phyloP scores from a whole-genome alignment of 1,140 invertebrate genomes.

The Colletes gigas region DNA sequence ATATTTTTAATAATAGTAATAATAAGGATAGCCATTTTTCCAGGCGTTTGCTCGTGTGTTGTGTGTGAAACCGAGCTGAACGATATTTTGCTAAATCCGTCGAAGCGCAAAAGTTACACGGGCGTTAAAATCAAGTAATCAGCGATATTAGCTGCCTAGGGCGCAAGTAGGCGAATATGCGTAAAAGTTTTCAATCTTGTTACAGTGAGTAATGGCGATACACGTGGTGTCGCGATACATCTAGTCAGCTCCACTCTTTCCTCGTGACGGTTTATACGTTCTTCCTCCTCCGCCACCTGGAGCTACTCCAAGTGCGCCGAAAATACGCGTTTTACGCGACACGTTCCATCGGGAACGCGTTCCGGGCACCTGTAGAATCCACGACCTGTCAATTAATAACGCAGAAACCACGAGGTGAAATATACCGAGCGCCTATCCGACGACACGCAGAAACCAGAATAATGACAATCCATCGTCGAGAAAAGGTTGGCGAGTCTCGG shows the following conservation, averaged over 20 bases:
- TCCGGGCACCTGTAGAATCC: slow-evolving; percentile 66
- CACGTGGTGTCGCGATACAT: slow-evolving; percentile 46
- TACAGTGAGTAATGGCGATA: slow-evolving; percentile 9
- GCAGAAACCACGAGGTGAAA: slow-evolving; percentile 40
- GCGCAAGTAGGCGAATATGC: too few species aligned
- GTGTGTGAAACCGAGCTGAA: too few species aligned
- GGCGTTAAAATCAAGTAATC: too few species aligned
- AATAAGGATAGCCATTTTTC: too few species aligned
- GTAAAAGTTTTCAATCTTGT: slow-evolving; percentile 1
- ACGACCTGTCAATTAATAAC: slow-evolving; percentile 35
- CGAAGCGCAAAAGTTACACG: too few species aligned
- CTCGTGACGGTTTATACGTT: slow-evolving; percentile 22
- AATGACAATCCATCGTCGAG: slow-evolving; percentile 38
- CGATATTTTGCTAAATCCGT: too few species aligned
- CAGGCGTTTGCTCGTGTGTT: too few species aligned
- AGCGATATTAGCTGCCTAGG: too few species aligned
- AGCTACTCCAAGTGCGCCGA: slow-evolving; percentile 57
- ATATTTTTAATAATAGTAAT: too few species aligned
- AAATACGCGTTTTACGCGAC: slow-evolving; percentile 58
- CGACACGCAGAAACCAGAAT: slow-evolving; percentile 17
- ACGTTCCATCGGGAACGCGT: slow-evolving; percentile 19
- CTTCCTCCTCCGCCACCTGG: slow-evolving; percentile 60
- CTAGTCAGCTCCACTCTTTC: slow-evolving; percentile 10
- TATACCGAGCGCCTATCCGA: slow-evolving; percentile 24
- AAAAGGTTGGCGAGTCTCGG: slow-evolving; percentile 29